Conservation (phyloP, 92 coral and sea anemone species). For the Chrysogorgia sp. region DNA sequence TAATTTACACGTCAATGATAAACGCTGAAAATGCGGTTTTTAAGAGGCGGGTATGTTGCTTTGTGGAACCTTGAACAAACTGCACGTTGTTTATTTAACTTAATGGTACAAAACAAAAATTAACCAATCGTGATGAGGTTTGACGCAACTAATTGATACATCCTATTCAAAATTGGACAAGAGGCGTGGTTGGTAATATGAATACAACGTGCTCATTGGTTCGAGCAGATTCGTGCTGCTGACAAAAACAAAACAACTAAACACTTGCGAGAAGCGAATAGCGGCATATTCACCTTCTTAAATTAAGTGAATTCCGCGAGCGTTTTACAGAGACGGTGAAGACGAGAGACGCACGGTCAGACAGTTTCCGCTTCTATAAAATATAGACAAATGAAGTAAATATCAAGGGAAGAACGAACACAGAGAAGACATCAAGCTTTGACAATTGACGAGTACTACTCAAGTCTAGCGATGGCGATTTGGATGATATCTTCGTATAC, state of each 20-base stretch:
- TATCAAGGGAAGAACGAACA: background rate
- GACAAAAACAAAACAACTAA: constrained; percentile 68
- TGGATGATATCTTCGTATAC: background rate
- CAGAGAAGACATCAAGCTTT: background rate
- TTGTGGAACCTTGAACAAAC: background rate
- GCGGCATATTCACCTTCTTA: constrained; percentile 48
- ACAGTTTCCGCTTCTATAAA: background rate
- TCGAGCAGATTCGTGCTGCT: constrained; percentile 42
- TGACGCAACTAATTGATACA: constrained; percentile 83
- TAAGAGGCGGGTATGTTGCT: constrained; percentile 6
- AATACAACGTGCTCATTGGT: constrained; percentile 77
- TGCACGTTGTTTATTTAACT: constrained; percentile 19
- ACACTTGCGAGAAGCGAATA: constrained; percentile 62
- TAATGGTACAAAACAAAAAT: constrained; percentile 30
- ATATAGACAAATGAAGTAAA: constrained; percentile 1
- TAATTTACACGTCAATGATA: constrained; percentile 22
- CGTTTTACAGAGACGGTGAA: background rate
- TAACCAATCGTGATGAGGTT: constrained; percentile 72
- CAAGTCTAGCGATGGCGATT: constrained; percentile 7
- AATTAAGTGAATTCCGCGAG: constrained; percentile 42
- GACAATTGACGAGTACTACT: background rate
- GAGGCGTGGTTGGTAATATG: constrained; percentile 94
- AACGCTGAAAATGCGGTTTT: background rate
- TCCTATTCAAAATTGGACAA: constrained; percentile 65
- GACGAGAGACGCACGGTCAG: background rate